A percentile compares a stretch with the other conserved stretches of the same genome.
These are phyloP conservation scores for Callopanchax toddi DNA, from an alignment of 2,113 vertebrate species.

Conservation along the genomic window DNA sequence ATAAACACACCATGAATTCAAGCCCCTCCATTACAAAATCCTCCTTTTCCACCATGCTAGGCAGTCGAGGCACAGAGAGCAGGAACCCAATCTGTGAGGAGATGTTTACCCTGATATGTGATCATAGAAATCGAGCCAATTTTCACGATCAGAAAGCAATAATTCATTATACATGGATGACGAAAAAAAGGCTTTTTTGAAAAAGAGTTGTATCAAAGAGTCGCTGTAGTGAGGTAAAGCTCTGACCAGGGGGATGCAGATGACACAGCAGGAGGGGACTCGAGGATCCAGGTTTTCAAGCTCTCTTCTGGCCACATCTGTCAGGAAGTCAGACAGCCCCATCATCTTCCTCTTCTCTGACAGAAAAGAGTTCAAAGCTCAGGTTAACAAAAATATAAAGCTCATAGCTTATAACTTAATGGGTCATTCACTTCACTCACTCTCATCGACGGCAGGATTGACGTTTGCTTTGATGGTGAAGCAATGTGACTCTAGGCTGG, in stretches of 20 bases:
- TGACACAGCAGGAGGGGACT: constrained; percentile 90
- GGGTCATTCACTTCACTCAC: constrained; percentile 66
- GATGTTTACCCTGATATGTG: constrained; percentile 5
- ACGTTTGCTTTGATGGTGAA: constrained; percentile 90
- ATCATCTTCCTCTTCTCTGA: constrained; percentile 90
- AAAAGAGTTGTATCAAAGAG: too few species aligned
- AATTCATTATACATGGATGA: too few species aligned
- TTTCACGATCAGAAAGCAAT: not conserved
- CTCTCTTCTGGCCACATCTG: constrained; percentile 90
- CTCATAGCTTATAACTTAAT: not conserved
- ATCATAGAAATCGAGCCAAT: not conserved
- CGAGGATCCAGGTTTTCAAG: constrained; percentile 85
- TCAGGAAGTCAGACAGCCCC: constrained; percentile 92
- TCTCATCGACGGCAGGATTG: constrained; percentile 90
- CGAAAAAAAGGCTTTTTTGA: too few species aligned
- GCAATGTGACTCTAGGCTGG: constrained; percentile 85
- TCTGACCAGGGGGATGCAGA: constrained; percentile 93
- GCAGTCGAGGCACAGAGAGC: constrained; percentile 88
- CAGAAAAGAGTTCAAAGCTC: not conserved
- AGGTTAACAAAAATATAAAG: not conserved
- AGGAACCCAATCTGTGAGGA: constrained; percentile 93
- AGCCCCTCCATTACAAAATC: constrained; percentile 93
- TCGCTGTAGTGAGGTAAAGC: too few species aligned
- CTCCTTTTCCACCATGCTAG: constrained; percentile 87
- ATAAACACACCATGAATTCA: constrained; percentile 88